Evolutionary conservation across 37 sponge, comb jelly and placozoan species (phyloP), one percentile per base, ranked within the genome.

Genomic region (Theonella swinhoei): DNA sequence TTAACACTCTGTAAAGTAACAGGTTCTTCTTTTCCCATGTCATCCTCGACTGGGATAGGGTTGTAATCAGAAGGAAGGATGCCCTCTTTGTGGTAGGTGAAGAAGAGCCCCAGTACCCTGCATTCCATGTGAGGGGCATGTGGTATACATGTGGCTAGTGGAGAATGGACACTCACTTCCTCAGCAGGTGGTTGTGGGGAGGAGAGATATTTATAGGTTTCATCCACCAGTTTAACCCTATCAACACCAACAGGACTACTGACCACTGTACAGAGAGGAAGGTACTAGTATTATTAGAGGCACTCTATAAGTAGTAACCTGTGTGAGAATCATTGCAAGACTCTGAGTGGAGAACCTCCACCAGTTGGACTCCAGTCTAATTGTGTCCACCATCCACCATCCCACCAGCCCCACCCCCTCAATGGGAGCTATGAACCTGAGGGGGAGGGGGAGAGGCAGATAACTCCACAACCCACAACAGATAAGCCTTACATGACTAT

Each of bases 141-240:
- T n/a, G n/a, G n/a, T n/a, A n/a, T n/a, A n/a, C n/a, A n/a, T n/a
- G n/a, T n/a, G n/a, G n/a, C n/a, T n/a, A n/a, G n/a, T n/a, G n/a
- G n/a, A n/a, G n/a, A n/a, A n/a, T n/a, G 54, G 14, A 64, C n/a
- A 86, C 63, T 0, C 64, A 0, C 59, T 41, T 86, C 47, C 73
- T 40, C 19, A 9, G 20, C 64, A 42, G 28, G 80, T 24, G 64
- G 54, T 60, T 43, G 0, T 28, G 32, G 24, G 87, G 87, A 8
- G 71, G 63, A 33, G 40, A 24, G 3, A 86, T 47, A 28, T 19
- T 72, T 35, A 85, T 72, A 0, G 93, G 93, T 8, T 41, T 66
- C 31, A 93, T 64, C 83, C 87, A 93, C 93, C 93, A 93, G 76
- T 93, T 93, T 41, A 93, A 64, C 31, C 62, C 87, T 0, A 93